A percentile compares a stretch with the other conserved stretches of the same genome.
These are phyloP conservation scores for Sepioteuthis lessoniana DNA, from an alignment of 2,888 invertebrate species.

Conservation along the genomic window DNA sequence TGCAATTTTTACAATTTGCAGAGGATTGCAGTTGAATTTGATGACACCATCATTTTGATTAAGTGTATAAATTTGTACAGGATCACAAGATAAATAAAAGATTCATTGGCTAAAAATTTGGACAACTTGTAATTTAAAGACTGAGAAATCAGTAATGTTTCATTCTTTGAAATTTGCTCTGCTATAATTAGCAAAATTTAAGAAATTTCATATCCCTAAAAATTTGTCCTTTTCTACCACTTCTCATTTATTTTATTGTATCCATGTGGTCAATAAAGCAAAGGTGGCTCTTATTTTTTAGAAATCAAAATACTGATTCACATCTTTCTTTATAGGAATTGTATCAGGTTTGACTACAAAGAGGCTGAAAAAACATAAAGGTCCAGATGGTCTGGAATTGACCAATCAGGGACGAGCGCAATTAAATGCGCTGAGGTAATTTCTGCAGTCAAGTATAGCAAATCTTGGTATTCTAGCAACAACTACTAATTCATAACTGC, in stretches of 20 bases:
- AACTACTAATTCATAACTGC: background rate
- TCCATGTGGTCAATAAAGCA: background rate
- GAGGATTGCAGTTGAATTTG: too few relatives aligned
- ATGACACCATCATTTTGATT: background rate
- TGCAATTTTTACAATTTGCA: too few relatives aligned
- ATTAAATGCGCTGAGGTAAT: constrained; percentile 65
- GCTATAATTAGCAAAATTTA: background rate
- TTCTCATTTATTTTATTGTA: background rate
- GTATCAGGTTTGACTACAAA: constrained; percentile 61
- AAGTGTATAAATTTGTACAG: background rate
- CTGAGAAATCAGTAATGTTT: background rate
- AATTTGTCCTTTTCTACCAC: background rate
- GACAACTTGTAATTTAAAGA: background rate
- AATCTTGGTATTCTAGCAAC: background rate
- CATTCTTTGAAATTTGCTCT: background rate
- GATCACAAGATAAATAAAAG: background rate
- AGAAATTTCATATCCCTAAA: background rate
- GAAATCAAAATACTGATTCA: background rate
- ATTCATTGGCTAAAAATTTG: too few relatives aligned
- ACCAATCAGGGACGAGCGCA: constrained; percentile 61
- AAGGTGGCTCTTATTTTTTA: background rate
- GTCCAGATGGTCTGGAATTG: constrained; percentile 57
- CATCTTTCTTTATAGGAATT: constrained; percentile 50
- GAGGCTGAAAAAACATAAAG: constrained; percentile 56
- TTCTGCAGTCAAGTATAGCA: constrained; percentile 36